A percentile compares a stretch with the other conserved stretches of the same genome.
These are phyloP conservation scores for Ceratina calcarata DNA, from an alignment of 1,140 invertebrate species.

Conservation along the genomic window DNA sequence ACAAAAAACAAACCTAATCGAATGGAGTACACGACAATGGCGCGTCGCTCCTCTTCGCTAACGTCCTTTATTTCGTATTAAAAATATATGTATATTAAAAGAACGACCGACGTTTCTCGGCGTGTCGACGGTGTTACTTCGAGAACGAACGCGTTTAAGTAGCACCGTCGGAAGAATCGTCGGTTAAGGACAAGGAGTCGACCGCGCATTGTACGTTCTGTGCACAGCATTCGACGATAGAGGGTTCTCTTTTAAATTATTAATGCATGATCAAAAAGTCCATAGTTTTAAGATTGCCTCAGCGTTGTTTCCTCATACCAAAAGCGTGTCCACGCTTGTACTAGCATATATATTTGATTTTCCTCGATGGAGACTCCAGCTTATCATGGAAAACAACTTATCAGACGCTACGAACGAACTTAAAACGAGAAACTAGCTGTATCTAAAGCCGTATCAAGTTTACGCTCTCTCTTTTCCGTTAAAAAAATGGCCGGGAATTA, in stretches of 20 bases:
- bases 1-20: slow-evolving; percentile 65
- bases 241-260: slow-evolving; percentile 68
- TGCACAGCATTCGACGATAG: slow-evolving; percentile 68
- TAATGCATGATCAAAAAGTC: slow-evolving; percentile 81
- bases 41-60: slow-evolving; percentile 36
- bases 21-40: slow-evolving; percentile 66
- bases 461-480: slow-evolving; percentile 69
- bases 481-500: slow-evolving; percentile 30
- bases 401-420: slow-evolving; percentile 41
- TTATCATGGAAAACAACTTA: slow-evolving; percentile 19
- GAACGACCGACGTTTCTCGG: slow-evolving; percentile 57
- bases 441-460: slow-evolving; percentile 62
- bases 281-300: slow-evolving; percentile 81
- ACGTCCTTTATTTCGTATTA: slow-evolving; percentile 51
- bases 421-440: slow-evolving; percentile 53
- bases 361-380: slow-evolving; percentile 67
- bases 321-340: slow-evolving; percentile 75
- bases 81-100: slow-evolving; percentile 22
- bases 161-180: slow-evolving; percentile 56
- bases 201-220: slow-evolving; percentile 47
- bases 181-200: slow-evolving; percentile 46
- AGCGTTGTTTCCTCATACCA: slow-evolving; percentile 78
- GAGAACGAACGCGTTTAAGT: slow-evolving; percentile 36
- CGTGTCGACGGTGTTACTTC: slow-evolving; percentile 55
- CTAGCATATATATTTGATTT: slow-evolving; percentile 42